These are phyloP conservation scores for Caretta caretta DNA, from an alignment of 2,113 vertebrate genomes.

Conservation along the genomic window DNA sequence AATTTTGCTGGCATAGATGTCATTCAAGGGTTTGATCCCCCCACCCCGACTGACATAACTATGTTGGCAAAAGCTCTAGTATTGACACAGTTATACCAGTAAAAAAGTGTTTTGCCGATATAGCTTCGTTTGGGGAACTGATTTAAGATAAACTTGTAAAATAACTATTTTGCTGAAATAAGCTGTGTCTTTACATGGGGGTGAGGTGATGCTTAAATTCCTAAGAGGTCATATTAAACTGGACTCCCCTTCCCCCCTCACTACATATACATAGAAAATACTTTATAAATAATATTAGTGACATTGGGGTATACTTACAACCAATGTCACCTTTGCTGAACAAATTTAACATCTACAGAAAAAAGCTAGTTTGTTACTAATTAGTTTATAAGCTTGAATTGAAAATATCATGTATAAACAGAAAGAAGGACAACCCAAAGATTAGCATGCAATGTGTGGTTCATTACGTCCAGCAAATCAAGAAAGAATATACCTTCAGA, in stretches of 20 bases:
- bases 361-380: neutral
- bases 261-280: neutral
- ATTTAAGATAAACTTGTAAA: neutral
- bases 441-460: neutral
- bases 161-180: neutral
- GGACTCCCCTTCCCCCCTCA: neutral
- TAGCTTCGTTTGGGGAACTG: neutral
- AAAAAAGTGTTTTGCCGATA: neutral
- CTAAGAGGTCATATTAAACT: accelerated
- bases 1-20: neutral
- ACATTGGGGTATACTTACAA: neutral
- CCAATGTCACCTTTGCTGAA: neutral
- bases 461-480: slow-evolving; percentile 3
- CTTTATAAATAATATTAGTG: neutral
- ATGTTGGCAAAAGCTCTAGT: neutral
- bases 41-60: neutral
- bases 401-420: slow-evolving; percentile 1
- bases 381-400: neutral
- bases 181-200: neutral
- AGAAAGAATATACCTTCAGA: neutral
- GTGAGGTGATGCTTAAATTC: neutral
- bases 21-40: neutral
- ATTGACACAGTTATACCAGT: neutral
- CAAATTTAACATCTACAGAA: neutral
- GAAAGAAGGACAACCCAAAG: slow-evolving; percentile 14